Evolutionary conservation across 2,888 invertebrate genomes (phyloP), one percentile per base, ranked within the genome.

Genomic region (Agrotis exclamationis): DNA sequence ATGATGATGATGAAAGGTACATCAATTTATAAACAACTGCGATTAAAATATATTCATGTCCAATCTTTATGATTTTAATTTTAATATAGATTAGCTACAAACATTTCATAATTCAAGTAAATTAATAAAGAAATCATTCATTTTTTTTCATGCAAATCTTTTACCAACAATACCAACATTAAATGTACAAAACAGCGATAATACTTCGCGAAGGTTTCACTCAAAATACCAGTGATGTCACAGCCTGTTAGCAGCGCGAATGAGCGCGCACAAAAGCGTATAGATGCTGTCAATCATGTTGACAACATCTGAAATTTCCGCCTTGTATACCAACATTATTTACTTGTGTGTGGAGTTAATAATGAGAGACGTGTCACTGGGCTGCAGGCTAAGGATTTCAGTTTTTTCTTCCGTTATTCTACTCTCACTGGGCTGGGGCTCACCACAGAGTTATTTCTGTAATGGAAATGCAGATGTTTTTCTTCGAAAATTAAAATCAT

Each of bases 231-330:
- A 56, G 24, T 53, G 54, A 72, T 57, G 64, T 79, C 79, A 79
- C 20, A 39, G 14, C 57, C 71, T 67, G 64, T 79, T 71, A 58
- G 63, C 60, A 24, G 47, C 67, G 16, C 78, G 86, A 88, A 86
- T 85, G 87, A 81, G 77, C 78, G 81, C 76, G 83, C 83, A 80
- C 80, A 64, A 81, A 85, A 75, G 59, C 59, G 39, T 72, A 58
- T 47, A 54, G 59, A 78, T 47, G 75, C 20, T 79, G 71, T 72
- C 76, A 76, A 76, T 79, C 76, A 68, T 53, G 18, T 62, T 48
- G 76, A 71, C 62, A 58, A 54, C 66, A 24, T 67, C 63, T 18
- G 60, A 70, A 78, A 78, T 74, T 74, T 70, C 70, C 63, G 56
- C 57, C 22, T 50, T 69, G 47, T 16, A 13, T 45, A 11, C 13